Evolutionary conservation across 2,113 vertebrate species (phyloP), one percentile per base, ranked within the genome.

Genomic region (Phylloscopus whistleri): DNA sequence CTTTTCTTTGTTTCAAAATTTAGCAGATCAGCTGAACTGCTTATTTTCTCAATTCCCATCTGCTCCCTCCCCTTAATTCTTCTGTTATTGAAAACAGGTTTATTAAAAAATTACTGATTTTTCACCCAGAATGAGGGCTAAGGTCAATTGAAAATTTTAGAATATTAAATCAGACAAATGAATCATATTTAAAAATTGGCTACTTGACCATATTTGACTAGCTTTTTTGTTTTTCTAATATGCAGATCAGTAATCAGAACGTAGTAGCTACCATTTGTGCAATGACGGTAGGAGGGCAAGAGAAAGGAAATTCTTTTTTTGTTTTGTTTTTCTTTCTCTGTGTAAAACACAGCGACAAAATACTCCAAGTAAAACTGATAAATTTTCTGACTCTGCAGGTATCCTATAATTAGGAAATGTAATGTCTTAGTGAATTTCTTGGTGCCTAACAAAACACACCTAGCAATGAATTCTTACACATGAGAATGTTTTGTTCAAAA

Each of bases 1-100:
- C 41, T 75, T 91, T 85, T 27, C 74, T 93, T 93, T 94, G 75
- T 90, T 93, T 92, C 90, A 93, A 91, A 89, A 92, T 92, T 67
- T 24, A 88, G 41, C 39, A 69, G 51, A 91, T 87, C 81, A 77
- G 44, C 33, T 56, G 48, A 91, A 70, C 67, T 86, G 51, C 75
- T 95, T 72, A 91, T 93, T 95, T 97, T 74, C 73, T 93, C 55
- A 80, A 27, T 91, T 94, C 66, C 53, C 44, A 6, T 77, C 39
- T 85, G 46, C 17, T 80, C 22, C 7, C 80, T 95, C 20, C 13
- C 31, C 58, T 84, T 91, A 87, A 90, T 92, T 89, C 41, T 68
- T 51, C 41, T 28, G 81, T 94, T 87, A 93, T 72, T 90, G 46
- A 64, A 95, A 96, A 62, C 44, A 80, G 23, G 8, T 62, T 91